Base-by-base conservation (phyloP, 2,113 vertebrate genomes). In the Typhlomys cinereus region DNA sequence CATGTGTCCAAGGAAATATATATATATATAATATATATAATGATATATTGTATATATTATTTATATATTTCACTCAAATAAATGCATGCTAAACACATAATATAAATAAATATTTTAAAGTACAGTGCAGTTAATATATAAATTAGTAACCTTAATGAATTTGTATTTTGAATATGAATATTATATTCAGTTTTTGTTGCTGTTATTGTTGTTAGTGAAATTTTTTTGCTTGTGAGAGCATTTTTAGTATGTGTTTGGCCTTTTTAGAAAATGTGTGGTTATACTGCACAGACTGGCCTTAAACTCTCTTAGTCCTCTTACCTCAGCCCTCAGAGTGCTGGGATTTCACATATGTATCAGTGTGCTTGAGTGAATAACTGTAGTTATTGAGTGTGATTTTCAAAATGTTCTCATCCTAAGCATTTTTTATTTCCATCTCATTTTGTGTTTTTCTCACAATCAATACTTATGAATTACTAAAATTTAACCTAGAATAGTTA, bases 91-190 rank as follows among this genome's bases (percentile, higher is more conserved):
- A 21, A 20, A 59, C 2, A 67, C 14, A 80, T 46, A 27, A 86
- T 73, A 59, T 23, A 67, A 88, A 74, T 44, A 52, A 36, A 83
- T 71, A 21, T 39, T 91, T 92, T 81, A n/a, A 62, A 88, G 39
- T 80, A 1, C 82, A 62, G 31, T 29, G 92, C 34, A 69, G 70
- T 91, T 75, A 91, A 85, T 93, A 4, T 1, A 76, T 9, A 91
- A 85, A 67, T 50, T 1, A 12, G 71, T 21, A 87, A 39, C 41
- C 70, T 86, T 61, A 21, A 88, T 66, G 20, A 73, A 83, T n/a
- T 92, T 36, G 54, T 92, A 95, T 94, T 96, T 96, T 94, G 54
- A 93, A 96, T 95, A 61, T 92, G 94, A 6, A 95, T 18, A 36
- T 2, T 50, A 3, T 50, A 13, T 15, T 62, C 27, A n/a, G 18